Evolutionary conservation across 2,113 vertebrate genomes (phyloP).

Genomic region (Labrus mixtus): DNA sequence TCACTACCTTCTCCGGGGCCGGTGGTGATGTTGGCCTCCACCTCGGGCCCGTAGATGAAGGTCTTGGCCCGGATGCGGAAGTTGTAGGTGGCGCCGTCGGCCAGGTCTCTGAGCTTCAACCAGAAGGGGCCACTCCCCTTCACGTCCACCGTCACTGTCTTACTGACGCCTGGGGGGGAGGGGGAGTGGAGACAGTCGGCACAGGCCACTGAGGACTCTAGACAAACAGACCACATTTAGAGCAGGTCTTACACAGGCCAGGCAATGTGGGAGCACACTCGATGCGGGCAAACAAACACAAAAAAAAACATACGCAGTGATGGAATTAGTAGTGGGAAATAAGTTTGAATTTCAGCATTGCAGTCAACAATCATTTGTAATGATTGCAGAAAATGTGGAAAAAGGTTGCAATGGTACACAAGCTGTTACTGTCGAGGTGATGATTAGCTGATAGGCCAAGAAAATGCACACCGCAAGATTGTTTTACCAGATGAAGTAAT

Average conservation of each 20-base stretch:
- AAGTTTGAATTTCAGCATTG: conserved; percentile 9
- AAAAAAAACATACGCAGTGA: conserved; percentile 21
- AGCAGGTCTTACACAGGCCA: conserved; percentile 68
- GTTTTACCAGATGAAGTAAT: background rate
- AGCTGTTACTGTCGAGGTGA: conserved; percentile 33
- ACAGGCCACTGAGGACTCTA: conserved; percentile 83
- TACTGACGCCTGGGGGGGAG: conserved; percentile 92
- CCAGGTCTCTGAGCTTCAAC: conserved; percentile 96
- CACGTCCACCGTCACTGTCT: conserved; percentile 97
- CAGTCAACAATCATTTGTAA: conserved; percentile 21
- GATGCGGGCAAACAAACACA: conserved; percentile 26
- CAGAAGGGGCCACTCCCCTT: conserved; percentile 92
- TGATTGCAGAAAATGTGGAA: conserved; percentile 13
- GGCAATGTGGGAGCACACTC: conserved; percentile 57
- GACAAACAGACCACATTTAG: conserved; percentile 81
- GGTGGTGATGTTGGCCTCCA: conserved; percentile 96
- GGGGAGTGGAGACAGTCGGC: conserved; percentile 83
- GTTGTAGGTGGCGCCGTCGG: conserved; percentile 91
- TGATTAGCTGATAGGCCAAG: conserved; percentile 38
- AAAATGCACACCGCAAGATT: conserved; percentile 52
- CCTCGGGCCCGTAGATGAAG: conserved; percentile 93
- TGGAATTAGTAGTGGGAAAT: conserved; percentile 44
- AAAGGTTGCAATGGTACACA: conserved; percentile 29
- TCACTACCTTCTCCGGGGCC: conserved; percentile 94
- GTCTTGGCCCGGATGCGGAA: conserved; percentile 95